Evolutionary conservation across 1,140 invertebrate genomes (phyloP), one percentile per base, ranked within the genome.

Genomic region (Megalonaias nervosa): DNA sequence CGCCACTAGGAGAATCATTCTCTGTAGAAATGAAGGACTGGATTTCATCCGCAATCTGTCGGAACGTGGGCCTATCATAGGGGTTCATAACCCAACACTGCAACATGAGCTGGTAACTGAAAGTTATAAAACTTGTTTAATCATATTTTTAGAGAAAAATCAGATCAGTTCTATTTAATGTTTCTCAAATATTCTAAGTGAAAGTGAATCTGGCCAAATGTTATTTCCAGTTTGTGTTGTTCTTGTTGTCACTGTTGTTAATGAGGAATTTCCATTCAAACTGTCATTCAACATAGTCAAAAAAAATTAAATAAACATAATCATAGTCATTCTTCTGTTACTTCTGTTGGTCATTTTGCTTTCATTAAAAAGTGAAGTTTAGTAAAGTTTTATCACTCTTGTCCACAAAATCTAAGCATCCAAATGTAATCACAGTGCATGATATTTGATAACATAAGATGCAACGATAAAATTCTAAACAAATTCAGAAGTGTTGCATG

Each of bases 81-180:
- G 95, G 93, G 82, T 95, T 93, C 84, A 95, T 94, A 81, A 94
- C 93, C 97, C 97, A 99, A 85, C 96, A 98, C 56, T 92, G 91
- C 75, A 94, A 92, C 97, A 99, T 99, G 56, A 99, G 90, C 74
- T 94, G 91, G 88, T 97, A 98, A 59, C 88, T 89, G 67, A 38
- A 73, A 48, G 72, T 31, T 38, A 62, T n/a, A 55, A 70, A 61
- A 61, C 15, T n/a, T 62, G 13, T 17, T 38, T 26, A 15, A 64
- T 65, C 0, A 0, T 16, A 66, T 66, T 57, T 55, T 19, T 73
- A n/a, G 16, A 55, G 23, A 62, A 79, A 5, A 67, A 2, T 55
- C n/a, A 67, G 4, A 17, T 17, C 21, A 61, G 14, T 68, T 69
- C 6, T 11, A 38, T 66, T 19, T n/a, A 26, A 31, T 48, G 1